Conservation (phyloP, 2,797 vertebrate species). For the Synanceia verrucosa region DNA sequence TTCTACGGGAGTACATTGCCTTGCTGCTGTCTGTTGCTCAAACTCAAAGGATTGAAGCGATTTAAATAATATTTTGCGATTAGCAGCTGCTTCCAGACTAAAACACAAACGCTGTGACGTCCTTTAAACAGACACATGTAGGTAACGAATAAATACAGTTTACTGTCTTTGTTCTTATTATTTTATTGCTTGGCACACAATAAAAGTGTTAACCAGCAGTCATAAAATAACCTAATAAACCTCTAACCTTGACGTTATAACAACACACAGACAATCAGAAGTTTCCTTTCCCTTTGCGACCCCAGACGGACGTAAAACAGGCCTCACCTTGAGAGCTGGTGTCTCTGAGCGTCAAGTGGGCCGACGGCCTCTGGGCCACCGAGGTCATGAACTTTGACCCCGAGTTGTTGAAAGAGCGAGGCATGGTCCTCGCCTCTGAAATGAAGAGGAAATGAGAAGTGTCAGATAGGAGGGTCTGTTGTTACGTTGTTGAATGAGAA, state of each 20-base stretch:
- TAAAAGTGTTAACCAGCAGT: neutral
- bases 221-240: neutral
- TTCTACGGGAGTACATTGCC: no score
- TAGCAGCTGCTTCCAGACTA: no score
- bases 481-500: neutral
- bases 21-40: no score
- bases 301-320: neutral
- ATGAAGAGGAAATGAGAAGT: neutral
- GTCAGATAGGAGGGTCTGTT: neutral
- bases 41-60: no score
- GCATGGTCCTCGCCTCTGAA: conserved; percentile 81
- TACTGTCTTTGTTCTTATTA: neutral
- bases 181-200: neutral
- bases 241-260: neutral
- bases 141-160: neutral
- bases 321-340: conserved; percentile 73
- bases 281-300: neutral
- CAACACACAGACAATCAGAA: neutral
- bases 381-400: conserved; percentile 77
- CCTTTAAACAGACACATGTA: neutral
- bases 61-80: no score
- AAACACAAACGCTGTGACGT: no score
- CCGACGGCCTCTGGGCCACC: conserved; percentile 80
- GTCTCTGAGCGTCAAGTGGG: conserved; percentile 86
- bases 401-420: conserved; percentile 78